Percentiles rank a stretch among this genome's conserved stretches.
These are phyloP conservation scores for Scolopax bukidnonensis DNA, from an alignment of 2,797 vertebrate species.

Conservation along the genomic window DNA sequence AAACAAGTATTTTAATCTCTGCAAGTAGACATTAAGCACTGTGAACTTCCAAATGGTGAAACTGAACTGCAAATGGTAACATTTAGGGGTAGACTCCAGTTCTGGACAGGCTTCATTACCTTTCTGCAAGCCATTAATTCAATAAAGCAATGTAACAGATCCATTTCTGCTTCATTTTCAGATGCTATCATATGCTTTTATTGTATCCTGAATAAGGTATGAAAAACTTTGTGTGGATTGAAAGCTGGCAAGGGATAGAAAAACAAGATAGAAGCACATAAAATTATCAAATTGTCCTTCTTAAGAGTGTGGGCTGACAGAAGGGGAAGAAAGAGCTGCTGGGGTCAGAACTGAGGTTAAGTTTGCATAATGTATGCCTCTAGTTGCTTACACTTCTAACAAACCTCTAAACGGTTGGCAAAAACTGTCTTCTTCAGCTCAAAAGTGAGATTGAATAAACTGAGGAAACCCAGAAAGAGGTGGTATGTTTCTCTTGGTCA, in stretches of 20 bases:
- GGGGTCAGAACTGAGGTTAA: neutral
- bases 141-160: constrained; percentile 35
- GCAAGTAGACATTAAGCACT: neutral
- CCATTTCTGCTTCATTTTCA: constrained; percentile 20
- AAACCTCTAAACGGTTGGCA: neutral
- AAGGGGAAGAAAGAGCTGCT: neutral
- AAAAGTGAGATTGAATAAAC: neutral
- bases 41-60: constrained; percentile 9
- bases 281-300: neutral
- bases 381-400: neutral
- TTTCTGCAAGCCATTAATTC: constrained; percentile 10
- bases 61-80: neutral
- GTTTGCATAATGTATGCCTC: neutral
- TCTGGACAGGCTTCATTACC: neutral
- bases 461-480: neutral
- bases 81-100: neutral
- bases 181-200: constrained; percentile 32
- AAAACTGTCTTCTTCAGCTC: neutral
- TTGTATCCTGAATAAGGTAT: neutral
- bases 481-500: neutral
- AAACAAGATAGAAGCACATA: neutral
- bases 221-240: neutral
- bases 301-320: neutral
- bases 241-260: neutral
- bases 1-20: neutral